Evolutionary conservation across 2,888 invertebrate genomes (phyloP).

Genomic region (Eurytoma californica): DNA sequence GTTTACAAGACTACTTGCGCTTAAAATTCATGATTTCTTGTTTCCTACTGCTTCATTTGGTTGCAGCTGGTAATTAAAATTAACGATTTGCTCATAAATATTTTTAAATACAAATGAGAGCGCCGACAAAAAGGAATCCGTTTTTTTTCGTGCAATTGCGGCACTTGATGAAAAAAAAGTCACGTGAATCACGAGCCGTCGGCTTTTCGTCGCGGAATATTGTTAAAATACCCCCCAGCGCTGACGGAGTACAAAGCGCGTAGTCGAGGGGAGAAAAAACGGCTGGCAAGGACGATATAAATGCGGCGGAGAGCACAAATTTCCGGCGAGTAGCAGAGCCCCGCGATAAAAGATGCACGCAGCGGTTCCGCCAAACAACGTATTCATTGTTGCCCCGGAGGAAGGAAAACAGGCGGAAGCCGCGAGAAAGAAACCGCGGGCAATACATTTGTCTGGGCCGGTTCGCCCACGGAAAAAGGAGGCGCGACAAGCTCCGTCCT

Average conservation of each 20-base stretch:
- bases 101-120: no score
- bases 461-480: not conserved
- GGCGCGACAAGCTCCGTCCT: not conserved
- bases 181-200: no score
- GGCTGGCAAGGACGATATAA: not conserved
- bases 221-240: constrained; percentile 19
- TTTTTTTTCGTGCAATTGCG: no score
- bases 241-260: not conserved
- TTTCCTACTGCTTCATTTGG: no score
- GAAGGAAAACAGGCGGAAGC: constrained; percentile 48
- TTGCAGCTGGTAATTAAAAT: no score
- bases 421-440: constrained; percentile 44
- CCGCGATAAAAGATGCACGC: constrained; percentile 42
- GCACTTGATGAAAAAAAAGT: no score
- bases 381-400: constrained; percentile 48
- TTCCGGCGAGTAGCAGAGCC: not conserved
- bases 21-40: no score
- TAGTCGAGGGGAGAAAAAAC: not conserved
- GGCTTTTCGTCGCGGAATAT: constrained; percentile 6
- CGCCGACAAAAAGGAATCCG: no score
- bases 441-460: constrained; percentile 47
- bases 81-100: no score
- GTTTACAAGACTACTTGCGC: no score
- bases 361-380: constrained; percentile 41
- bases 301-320: constrained; percentile 16